Base-by-base conservation (phyloP, 2,797 vertebrate genomes). In the Pitangus sulphuratus region DNA sequence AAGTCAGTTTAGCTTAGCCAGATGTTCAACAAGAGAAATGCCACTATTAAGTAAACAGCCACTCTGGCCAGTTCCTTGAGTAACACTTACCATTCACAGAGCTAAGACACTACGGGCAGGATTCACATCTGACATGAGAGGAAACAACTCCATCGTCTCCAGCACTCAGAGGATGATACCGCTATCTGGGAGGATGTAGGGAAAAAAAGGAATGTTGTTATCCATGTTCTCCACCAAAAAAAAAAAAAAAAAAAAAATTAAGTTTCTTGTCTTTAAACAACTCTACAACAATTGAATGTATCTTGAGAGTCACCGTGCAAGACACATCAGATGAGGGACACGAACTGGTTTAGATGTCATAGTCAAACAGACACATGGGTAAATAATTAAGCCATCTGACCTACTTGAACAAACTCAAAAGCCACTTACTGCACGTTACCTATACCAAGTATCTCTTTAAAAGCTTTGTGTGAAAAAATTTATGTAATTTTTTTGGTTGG, bases 371-470 rank as follows among this genome's bases (percentile, higher is more conserved):
- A 92, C 24, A 93, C 50, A 69, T 2, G 39, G 50, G 94, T 92
- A 95, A 96, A 97, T 97, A 93, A 97, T 96, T 97, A 97, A 97
- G 53, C 97, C 80, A 88, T 72, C 86, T 97, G 92, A 97, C 76
- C 90, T 75, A 71, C 68, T 64, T 90, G 72, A 93, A 57, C 86
- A 88, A 95, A 70, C 72, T 86, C 30, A 35, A 87, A 90, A 93
- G 45, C 33, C 48, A 57, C 35, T 79, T 78, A 82, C 11, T 90
- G 44, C 83, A 85, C 26, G 26, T 56, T 79, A 39, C 37, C 22
- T 53, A 75, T 31, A 62, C 5, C 50, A 91, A 75, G 21, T 35
- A 58, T 22, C 26, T 68, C 80, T 91, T 66, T 20, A 12, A 89
- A 91, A 84, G 12, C n/a, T 35, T 62, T 70, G 18, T 30, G 53